Conservation (phyloP, 2,888 invertebrate species). For the Autographa gamma region DNA sequence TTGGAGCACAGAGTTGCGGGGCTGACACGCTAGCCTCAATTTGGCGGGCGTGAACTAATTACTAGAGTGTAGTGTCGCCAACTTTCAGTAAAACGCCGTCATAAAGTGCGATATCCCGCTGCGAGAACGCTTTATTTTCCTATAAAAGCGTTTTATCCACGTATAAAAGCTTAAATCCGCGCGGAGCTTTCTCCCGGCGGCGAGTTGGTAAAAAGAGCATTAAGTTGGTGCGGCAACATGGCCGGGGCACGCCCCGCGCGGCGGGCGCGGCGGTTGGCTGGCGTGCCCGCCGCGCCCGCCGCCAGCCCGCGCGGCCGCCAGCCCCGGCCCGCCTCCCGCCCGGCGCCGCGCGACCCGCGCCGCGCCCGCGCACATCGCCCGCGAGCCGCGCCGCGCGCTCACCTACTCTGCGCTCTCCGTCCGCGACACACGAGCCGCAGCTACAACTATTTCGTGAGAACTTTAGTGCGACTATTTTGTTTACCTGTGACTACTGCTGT, state of each 20-base stretch:
- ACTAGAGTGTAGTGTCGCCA: conserved; percentile 83
- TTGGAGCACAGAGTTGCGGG: conserved; percentile 46
- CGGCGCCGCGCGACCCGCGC: conserved; percentile 47
- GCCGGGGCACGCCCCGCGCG: conserved; percentile 82
- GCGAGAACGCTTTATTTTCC: conserved; percentile 88
- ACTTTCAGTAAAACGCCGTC: conserved; percentile 86
- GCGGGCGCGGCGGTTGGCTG: conserved; percentile 67
- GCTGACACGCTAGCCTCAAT: conserved; percentile 72
- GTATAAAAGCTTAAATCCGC: conserved; percentile 89
- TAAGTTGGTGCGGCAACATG: conserved; percentile 81
- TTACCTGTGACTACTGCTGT: conserved; percentile 25
- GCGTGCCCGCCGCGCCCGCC: conserved; percentile 63
- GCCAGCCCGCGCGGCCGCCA: conserved; percentile 67
- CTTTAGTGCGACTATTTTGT: conserved; percentile 43
- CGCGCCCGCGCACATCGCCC: conserved; percentile 57
- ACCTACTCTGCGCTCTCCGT: conserved; percentile 22
- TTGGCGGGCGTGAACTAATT: conserved; percentile 82
- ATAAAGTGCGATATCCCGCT: conserved; percentile 87
- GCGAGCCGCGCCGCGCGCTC: conserved; percentile 37
- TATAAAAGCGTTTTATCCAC: conserved; percentile 89
- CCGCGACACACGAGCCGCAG: conserved; percentile 34
- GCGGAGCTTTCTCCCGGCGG: conserved; percentile 87
- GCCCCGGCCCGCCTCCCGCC: conserved; percentile 60
- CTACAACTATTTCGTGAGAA: conserved; percentile 50
- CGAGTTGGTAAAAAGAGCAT: conserved; percentile 86